Percentiles rank a stretch among this genome's conserved stretches.
phyloP scores from a whole-genome alignment of 2,888 invertebrate species.

The Charanyca ferruginea region DNA sequence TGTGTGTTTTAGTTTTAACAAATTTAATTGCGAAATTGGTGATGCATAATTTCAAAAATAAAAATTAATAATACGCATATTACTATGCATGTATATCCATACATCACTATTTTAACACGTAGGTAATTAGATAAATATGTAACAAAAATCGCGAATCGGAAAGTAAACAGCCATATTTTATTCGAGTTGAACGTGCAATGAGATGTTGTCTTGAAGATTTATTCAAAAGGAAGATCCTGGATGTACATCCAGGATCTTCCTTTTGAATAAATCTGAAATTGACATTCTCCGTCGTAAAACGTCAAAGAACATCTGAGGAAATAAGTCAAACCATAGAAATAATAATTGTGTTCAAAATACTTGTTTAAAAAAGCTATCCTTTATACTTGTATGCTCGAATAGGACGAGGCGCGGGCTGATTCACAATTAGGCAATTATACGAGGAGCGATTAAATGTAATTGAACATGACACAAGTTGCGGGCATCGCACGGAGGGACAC shows the following conservation, averaged over 20 bases:
- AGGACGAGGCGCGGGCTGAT: constrained; percentile 69
- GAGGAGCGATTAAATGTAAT: constrained; percentile 89
- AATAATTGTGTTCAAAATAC: constrained; percentile 34
- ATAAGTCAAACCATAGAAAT: constrained; percentile 11
- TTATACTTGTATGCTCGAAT: constrained; percentile 52
- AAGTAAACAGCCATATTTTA: constrained; percentile 50
- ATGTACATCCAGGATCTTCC: constrained; percentile 25
- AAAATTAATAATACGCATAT: background rate
- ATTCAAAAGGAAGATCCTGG: too few relatives aligned
- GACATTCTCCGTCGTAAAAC: constrained; percentile 18
- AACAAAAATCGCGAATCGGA: background rate
- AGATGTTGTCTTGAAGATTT: constrained; percentile 42
- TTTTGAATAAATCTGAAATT: constrained; percentile 46
- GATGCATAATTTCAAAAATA: background rate
- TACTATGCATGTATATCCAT: background rate
- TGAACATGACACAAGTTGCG: constrained; percentile 83
- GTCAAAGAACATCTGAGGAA: background rate
- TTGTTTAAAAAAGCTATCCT: constrained; percentile 48
- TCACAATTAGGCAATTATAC: constrained; percentile 88
- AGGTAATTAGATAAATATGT: too few relatives aligned
- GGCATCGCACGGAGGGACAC: constrained; percentile 65
- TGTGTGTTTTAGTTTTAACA: too few relatives aligned
- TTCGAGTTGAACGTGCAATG: constrained; percentile 59
- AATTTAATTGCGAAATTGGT: too few relatives aligned
- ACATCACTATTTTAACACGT: background rate